Evolutionary conservation across 2,113 vertebrate species (phyloP), one percentile per base, ranked within the genome.

Genomic region (Phylloscopus trochilus): DNA sequence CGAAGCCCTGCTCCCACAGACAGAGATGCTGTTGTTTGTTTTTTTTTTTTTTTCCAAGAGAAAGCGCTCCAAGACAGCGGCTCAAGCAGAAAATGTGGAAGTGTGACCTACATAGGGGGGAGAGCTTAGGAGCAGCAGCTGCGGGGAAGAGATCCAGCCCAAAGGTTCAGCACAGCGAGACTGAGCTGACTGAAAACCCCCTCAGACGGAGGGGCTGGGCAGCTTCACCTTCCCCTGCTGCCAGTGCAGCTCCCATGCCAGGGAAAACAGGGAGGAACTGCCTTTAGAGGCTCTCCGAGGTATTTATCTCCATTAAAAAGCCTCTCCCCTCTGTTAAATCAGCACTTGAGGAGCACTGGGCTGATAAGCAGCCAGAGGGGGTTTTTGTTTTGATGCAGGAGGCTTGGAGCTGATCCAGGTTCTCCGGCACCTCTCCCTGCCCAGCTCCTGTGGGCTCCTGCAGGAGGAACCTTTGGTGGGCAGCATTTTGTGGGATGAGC

Each of bases 71-170:
- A 23, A 86, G 91, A 95, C 83, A 86, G 95, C 12, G 13, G 89
- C 79, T 90, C 85, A 81, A 94, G 96, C 95, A 87, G 26, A 64
- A 94, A 92, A 94, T 31, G 86, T 81, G 81, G 11, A 91, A 95
- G 94, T 79, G 80, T 97, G 97, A 97, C 98, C 98, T 98, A 98
- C 83, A 97, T 97, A 97, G 41, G 75, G 92, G 73, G 41, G 80
- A 87, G 80, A 94, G 90, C 81, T 92, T 9, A 73, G 81, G 82
- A 90, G 9, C 77, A 89, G 95, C 91, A 94, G 96, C 68, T n/a
- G 41, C 17, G 26, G 26, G 92, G 69, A 69, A 86, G 90, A 75
- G 94, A 81, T 83, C 86, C 96, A 95, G 95, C 51, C 90, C 82
- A 92, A 94, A 97, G 97, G 78, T 89, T 87, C 89, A 72, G 43